Conservation (phyloP, 2,797 vertebrate species). For the Fratercula arctica region DNA sequence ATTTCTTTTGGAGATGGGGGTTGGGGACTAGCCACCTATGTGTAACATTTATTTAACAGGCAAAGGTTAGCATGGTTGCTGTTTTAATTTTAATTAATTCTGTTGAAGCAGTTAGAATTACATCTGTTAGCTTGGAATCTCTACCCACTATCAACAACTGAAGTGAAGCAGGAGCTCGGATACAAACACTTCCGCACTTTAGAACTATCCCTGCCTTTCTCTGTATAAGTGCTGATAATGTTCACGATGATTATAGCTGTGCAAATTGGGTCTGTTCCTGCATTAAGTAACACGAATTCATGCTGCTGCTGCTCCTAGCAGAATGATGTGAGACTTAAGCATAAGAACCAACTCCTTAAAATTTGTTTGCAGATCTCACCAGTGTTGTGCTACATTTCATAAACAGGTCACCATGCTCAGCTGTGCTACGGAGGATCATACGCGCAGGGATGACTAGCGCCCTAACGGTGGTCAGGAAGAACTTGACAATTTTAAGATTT, state of each 20-base stretch:
- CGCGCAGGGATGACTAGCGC: fast-evolving
- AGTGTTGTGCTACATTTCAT: neutral
- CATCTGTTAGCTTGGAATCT: neutral
- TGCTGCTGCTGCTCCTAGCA: neutral
- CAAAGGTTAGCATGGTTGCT: neutral
- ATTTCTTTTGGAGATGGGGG: neutral
- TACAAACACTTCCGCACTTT: neutral
- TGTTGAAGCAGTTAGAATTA: neutral
- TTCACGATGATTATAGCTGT: neutral
- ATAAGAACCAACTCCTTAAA: neutral
- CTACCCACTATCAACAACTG: neutral
- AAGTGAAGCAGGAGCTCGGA: neutral
- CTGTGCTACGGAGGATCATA: neutral
- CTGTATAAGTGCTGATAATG: neutral
- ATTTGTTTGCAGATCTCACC: neutral
- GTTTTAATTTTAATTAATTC: neutral
- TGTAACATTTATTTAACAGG: neutral
- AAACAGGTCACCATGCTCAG: neutral
- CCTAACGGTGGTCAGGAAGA: neutral
- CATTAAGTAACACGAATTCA: neutral
- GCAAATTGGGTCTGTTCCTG: neutral
- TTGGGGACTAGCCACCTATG: neutral
- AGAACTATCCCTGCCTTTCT: neutral
- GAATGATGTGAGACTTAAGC: neutral
- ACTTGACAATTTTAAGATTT: neutral